phyloP scores from a whole-genome alignment of 1,140 invertebrate genomes.

The Scaptomyza graminum region DNA sequence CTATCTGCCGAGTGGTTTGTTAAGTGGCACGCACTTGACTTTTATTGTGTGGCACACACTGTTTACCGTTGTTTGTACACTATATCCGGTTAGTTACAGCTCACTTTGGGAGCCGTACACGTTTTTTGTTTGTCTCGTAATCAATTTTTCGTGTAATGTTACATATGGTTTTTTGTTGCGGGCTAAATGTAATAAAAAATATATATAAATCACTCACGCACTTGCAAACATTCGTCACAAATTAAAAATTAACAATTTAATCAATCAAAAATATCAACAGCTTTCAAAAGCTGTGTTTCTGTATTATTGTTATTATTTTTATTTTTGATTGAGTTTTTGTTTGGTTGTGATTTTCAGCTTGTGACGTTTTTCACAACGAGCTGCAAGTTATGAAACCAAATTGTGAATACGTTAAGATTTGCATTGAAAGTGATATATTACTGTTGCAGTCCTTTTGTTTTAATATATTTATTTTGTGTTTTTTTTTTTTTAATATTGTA shows the following conservation, averaged over 20 bases:
- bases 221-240: constrained; percentile 58
- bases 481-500: constrained; percentile 21
- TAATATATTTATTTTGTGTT: neutral
- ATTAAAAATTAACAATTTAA: constrained; percentile 18
- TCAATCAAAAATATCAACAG: constrained; percentile 16
- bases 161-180: constrained; percentile 41
- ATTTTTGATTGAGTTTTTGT: constrained; percentile 16
- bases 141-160: too few species aligned
- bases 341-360: constrained; percentile 15
- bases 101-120: neutral
- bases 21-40: constrained; percentile 59
- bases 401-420: constrained; percentile 12
- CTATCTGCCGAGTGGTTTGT: constrained; percentile 20
- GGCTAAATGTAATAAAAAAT: constrained; percentile 61
- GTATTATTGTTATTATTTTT: neutral
- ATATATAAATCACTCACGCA: constrained; percentile 35
- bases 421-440: constrained; percentile 25
- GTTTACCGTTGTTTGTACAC: constrained; percentile 32
- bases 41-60: constrained; percentile 56
- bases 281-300: neutral
- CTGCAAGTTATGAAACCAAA: constrained; percentile 11
- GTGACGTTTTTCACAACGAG: constrained; percentile 34
- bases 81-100: constrained; percentile 36
- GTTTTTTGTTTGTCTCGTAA: neutral
- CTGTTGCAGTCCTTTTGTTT: neutral